Conservation (phyloP, 2,888 invertebrate genomes). For the Drosophila tanythrix region DNA sequence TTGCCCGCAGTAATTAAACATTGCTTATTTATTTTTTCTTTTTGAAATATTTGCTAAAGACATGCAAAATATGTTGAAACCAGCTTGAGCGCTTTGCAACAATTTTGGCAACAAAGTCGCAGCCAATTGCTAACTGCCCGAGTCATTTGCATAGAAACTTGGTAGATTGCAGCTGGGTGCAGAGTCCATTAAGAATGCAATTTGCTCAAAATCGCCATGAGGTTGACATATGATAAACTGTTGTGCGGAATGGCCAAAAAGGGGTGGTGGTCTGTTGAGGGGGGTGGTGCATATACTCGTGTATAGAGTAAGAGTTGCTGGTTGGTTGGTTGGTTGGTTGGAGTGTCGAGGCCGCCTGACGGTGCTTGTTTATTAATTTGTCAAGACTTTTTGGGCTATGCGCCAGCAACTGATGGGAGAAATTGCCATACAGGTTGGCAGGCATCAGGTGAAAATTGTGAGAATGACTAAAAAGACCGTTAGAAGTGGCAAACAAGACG, state of each 20-base stretch:
- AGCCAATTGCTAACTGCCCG: conserved; percentile 33
- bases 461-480: conserved; percentile 46
- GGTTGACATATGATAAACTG: conserved; percentile 50
- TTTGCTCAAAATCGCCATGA: conserved; percentile 55
- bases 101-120: conserved; percentile 1
- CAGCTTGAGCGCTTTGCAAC: not conserved
- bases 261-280: not conserved
- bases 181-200: conserved; percentile 75
- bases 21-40: not conserved
- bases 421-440: conserved; percentile 33
- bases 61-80: not conserved
- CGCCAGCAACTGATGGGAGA: conserved; percentile 69
- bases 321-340: conserved; percentile 11
- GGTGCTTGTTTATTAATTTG: conserved; percentile 75
- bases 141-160: conserved; percentile 53
- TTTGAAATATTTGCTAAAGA: not conserved
- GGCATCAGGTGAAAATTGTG: conserved; percentile 60
- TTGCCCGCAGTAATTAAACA: not conserved
- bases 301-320: conserved; percentile 24
- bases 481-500: conserved; percentile 27
- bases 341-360: conserved; percentile 54
- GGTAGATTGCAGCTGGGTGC: conserved; percentile 25
- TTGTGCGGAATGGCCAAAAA: not conserved
- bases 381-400: conserved; percentile 73
- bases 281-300: not conserved